Percentiles rank a stretch among this genome's conserved stretches.
Evolutionary conservation across 2,797 vertebrate genomes (phyloP).

Genomic region (Phalloptychus januarius): DNA sequence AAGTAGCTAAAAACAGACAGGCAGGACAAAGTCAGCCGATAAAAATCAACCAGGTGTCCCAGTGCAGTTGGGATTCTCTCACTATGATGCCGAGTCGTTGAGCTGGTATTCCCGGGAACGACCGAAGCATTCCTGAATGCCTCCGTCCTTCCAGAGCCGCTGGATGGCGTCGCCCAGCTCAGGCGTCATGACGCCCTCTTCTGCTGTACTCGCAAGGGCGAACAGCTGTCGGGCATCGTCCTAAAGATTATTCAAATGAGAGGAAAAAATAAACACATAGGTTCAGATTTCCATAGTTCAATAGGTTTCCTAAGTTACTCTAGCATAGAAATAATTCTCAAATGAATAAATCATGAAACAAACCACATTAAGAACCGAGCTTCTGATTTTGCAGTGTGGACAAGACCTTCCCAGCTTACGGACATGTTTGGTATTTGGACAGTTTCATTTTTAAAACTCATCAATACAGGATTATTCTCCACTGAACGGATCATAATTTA

Average conservation of each 20-base stretch:
- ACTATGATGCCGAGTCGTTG: conserved; percentile 99
- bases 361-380: not conserved
- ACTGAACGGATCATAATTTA: not conserved
- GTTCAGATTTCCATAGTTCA: not conserved
- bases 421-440: not conserved
- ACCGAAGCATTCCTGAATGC: conserved; percentile 94
- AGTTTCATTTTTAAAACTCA: not conserved
- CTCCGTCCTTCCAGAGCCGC: conserved; percentile 94
- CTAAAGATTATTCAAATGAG: conserved; percentile 65
- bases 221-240: conserved; percentile 98
- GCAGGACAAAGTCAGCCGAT: not conserved
- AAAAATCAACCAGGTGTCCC: not conserved
- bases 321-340: not conserved
- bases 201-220: conserved; percentile 92
- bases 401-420: not conserved
- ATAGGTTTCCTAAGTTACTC: not conserved
- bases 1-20: conserved; percentile 84
- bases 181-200: conserved; percentile 96
- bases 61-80: conserved; percentile 68
- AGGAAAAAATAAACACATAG: too few species aligned
- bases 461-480: not conserved
- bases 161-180: conserved; percentile 95
- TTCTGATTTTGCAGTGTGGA: not conserved
- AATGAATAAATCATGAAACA: not conserved
- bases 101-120: conserved; percentile 98